phyloP scores from a whole-genome alignment of 2,888 invertebrate genomes.

The Abrostola triplasia region DNA sequence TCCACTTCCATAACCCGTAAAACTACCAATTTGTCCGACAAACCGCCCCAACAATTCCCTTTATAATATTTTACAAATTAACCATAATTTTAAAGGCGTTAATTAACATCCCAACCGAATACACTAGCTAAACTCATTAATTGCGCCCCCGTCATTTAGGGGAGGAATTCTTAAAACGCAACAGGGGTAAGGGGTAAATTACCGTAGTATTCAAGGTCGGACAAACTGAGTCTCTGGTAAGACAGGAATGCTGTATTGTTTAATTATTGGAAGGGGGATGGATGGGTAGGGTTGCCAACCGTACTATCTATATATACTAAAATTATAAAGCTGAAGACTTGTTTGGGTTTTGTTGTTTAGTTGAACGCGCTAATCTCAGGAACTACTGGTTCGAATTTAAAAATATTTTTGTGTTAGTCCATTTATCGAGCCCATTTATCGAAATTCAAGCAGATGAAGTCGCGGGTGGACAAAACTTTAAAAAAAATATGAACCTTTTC shows the following conservation, averaged over 20 bases:
- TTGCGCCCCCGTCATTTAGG: conserved; percentile 64
- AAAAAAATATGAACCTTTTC: no score
- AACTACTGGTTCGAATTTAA: no score
- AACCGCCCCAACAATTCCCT: conserved; percentile 40
- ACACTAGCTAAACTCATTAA: conserved; percentile 66
- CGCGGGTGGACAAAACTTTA: no score
- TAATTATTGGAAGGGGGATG: conserved; percentile 61
- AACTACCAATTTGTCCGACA: conserved; percentile 18
- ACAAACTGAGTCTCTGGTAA: conserved; percentile 56
- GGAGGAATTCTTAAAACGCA: conserved; percentile 68
- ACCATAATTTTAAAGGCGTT: conserved; percentile 61
- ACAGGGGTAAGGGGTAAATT: conserved; percentile 59
- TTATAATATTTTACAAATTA: conserved; percentile 58
- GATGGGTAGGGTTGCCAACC: conserved; percentile 5
- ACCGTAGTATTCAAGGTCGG: conserved; percentile 71
- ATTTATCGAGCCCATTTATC: no score
- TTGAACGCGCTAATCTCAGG: no score
- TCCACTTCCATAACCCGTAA: background rate
- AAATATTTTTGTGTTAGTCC: no score
- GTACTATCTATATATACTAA: no score
- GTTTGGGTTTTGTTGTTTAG: no score
- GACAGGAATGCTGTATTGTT: conserved; percentile 65
- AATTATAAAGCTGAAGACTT: no score
- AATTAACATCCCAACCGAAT: conserved; percentile 63
- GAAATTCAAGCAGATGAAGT: no score